Evolutionary conservation across 2,888 invertebrate species (phyloP).

Genomic region (Acrobasis repandana): DNA sequence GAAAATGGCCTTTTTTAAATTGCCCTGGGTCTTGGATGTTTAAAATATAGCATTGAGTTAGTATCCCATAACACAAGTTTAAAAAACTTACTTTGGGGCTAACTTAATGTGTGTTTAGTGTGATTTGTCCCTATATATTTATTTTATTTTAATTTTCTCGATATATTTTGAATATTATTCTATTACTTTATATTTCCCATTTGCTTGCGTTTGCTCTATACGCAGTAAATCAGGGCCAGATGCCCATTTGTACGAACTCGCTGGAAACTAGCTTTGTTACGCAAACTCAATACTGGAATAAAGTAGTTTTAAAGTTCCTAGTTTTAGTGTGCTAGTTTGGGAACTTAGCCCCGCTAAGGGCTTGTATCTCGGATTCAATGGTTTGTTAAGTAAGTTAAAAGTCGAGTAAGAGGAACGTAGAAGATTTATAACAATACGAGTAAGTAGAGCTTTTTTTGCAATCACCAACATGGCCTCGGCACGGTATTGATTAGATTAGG

Average conservation of each 20-base stretch:
- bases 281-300: slow-evolving; percentile 27
- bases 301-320: slow-evolving; percentile 32
- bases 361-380: slow-evolving; percentile 5
- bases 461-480: too few relatives aligned
- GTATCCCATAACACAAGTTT: too few relatives aligned
- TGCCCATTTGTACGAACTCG: slow-evolving; percentile 30
- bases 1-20: too few relatives aligned
- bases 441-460: too few relatives aligned
- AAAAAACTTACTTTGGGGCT: too few relatives aligned
- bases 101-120: too few relatives aligned
- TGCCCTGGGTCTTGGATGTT: too few relatives aligned
- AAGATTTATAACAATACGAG: neutral
- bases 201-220: neutral
- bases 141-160: too few relatives aligned
- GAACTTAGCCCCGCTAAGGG: slow-evolving; percentile 11
- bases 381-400: slow-evolving; percentile 2
- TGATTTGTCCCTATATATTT: too few relatives aligned
- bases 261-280: slow-evolving; percentile 30
- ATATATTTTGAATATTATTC: neutral
- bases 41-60: too few relatives aligned
- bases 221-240: slow-evolving; percentile 16
- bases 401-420: neutral
- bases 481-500: too few relatives aligned
- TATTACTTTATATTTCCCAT: neutral
- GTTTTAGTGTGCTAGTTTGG: slow-evolving; percentile 18